Conservation (phyloP, 2,888 invertebrate species). For the Anoplius nigerrimus region DNA sequence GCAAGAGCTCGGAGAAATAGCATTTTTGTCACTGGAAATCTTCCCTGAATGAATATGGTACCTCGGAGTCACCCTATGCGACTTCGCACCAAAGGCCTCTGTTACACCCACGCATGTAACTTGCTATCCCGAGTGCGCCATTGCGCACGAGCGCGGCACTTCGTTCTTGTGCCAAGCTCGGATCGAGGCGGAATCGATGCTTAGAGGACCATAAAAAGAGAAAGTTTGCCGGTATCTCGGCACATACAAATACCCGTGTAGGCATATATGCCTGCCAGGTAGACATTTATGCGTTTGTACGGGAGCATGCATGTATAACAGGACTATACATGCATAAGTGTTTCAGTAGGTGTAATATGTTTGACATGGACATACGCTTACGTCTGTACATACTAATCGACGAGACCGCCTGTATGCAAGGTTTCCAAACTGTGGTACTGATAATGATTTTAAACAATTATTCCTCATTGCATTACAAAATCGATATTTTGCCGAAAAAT, state of each 20-base stretch:
- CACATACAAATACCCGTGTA: slow-evolving; percentile 24
- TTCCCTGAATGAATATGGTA: slow-evolving; percentile 32
- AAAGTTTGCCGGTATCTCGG: slow-evolving; percentile 56
- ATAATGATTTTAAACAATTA: too few species aligned
- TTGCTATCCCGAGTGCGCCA: not conserved
- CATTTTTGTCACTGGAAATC: not conserved
- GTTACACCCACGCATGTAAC: slow-evolving; percentile 39
- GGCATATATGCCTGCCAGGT: slow-evolving; percentile 5
- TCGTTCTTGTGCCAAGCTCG: slow-evolving; percentile 37
- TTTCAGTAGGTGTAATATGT: not conserved
- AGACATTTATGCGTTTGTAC: slow-evolving; percentile 1
- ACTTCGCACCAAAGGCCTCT: not conserved
- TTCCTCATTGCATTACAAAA: too few species aligned
- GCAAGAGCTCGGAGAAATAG: not conserved
- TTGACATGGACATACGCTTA: not conserved
- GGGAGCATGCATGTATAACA: slow-evolving; percentile 19
- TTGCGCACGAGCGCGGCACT: slow-evolving; percentile 28
- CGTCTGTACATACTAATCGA: not conserved
- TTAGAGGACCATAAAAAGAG: slow-evolving; percentile 69
- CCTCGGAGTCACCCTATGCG: slow-evolving; percentile 24
- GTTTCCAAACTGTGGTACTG: too few species aligned
- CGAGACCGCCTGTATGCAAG: too few species aligned
- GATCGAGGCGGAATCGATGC: slow-evolving; percentile 57
- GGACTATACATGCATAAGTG: slow-evolving; percentile 11
- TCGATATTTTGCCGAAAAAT: too few species aligned